Percentiles rank a stretch among this genome's conserved stretches.
Conservation (phyloP, 2,888 invertebrate genomes). For the Volucella zonaria region DNA sequence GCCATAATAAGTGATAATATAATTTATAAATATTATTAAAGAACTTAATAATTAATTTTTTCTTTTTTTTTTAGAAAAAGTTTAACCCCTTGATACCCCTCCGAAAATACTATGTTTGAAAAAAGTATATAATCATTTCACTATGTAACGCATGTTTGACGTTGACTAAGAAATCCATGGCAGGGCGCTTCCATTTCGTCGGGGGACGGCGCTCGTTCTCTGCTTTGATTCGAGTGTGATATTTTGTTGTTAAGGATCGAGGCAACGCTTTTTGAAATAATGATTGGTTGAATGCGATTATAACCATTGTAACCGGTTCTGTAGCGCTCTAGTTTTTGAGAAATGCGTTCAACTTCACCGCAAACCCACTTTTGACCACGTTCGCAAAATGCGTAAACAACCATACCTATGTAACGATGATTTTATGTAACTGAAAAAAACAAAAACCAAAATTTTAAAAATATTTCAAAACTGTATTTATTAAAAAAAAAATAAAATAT, state of each 20-base stretch:
- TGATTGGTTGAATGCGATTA: constrained; percentile 80
- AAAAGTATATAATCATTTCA: not conserved
- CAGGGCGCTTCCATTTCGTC: constrained; percentile 20
- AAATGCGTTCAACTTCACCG: constrained; percentile 79
- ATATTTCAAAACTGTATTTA: too few species aligned
- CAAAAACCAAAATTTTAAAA: not conserved
- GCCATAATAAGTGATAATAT: too few species aligned
- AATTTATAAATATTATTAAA: too few species aligned
- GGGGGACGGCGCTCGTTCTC: constrained; percentile 35
- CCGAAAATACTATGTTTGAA: too few species aligned
- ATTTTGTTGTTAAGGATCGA: constrained; percentile 81
- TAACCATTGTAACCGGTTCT: constrained; percentile 80
- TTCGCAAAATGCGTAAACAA: constrained; percentile 67
- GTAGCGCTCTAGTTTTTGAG: constrained; percentile 79
- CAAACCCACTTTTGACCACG: constrained; percentile 79
- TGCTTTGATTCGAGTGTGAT: constrained; percentile 74
- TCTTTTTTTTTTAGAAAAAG: constrained; percentile 43
- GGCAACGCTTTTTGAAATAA: constrained; percentile 80
- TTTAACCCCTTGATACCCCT: constrained; percentile 13
- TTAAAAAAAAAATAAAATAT: too few species aligned
- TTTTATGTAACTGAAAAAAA: constrained; percentile 20
- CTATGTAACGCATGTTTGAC: constrained; percentile 78
- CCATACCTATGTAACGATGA: too few species aligned
- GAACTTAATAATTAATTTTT: not conserved
- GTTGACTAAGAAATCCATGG: constrained; percentile 78